A percentile compares a stretch with the other conserved stretches of the same genome.
Conservation (phyloP, 2,888 invertebrate genomes). For the Empis stercorea region DNA sequence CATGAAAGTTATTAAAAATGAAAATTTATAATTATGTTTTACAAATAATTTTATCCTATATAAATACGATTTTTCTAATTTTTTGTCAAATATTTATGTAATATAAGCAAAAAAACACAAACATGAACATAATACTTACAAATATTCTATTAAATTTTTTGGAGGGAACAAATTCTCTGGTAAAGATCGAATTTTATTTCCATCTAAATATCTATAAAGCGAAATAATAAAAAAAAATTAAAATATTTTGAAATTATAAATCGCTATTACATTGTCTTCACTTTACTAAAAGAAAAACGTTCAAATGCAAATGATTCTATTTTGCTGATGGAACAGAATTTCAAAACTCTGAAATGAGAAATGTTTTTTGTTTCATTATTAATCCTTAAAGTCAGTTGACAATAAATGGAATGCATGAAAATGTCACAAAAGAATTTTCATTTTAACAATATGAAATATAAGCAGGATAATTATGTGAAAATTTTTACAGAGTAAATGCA, state of each 20-base stretch:
- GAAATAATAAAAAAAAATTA: conserved; percentile 8
- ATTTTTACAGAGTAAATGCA: no score
- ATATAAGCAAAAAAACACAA: no score
- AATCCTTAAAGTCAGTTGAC: no score
- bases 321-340: conserved; percentile 33
- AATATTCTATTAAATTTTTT: conserved; percentile 28
- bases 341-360: conserved; percentile 31
- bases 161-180: conserved; percentile 32
- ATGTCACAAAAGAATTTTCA: background rate
- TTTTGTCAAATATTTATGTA: no score
- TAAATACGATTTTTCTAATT: no score
- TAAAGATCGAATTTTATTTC: conserved; percentile 34
- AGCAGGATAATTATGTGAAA: no score
- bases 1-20: no score
- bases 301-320: conserved; percentile 31
- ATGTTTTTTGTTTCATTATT: no score
- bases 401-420: conserved; percentile 1
- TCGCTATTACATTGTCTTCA: conserved; percentile 22
- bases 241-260: no score
- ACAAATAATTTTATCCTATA: no score
- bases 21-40: no score
- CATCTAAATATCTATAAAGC: conserved; percentile 37
- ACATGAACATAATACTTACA: conserved; percentile 35
- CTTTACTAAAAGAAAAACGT: conserved; percentile 26
- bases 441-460: no score